These are phyloP conservation scores for Liolophura sinensis DNA, from an alignment of 1,140 invertebrate genomes.

Conservation along the genomic window DNA sequence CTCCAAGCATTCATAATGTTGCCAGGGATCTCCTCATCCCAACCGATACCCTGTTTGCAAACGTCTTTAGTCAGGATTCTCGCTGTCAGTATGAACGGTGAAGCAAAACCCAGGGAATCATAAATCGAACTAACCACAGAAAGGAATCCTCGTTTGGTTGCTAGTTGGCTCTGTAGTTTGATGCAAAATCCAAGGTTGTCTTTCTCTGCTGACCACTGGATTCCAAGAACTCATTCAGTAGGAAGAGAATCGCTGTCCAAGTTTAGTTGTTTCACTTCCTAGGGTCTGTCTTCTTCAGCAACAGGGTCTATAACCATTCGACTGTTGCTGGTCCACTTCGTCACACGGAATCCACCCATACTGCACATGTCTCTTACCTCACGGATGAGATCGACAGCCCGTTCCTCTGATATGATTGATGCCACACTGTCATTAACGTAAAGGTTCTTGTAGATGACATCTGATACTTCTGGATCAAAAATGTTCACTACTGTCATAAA, in stretches of 20 bases:
- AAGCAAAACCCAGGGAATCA: constrained; percentile 36
- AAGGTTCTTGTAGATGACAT: constrained; percentile 9
- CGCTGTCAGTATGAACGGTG: constrained; percentile 19
- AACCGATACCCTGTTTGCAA: constrained; percentile 14
- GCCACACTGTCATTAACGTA: constrained; percentile 22
- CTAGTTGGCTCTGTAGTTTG: neutral
- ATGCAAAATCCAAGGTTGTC: constrained; percentile 12
- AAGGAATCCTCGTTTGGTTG: constrained; percentile 18
- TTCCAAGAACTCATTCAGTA: constrained; percentile 17
- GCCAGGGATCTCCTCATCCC: constrained; percentile 21
- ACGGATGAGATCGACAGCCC: constrained; percentile 8
- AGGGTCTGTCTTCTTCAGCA: constrained; percentile 4
- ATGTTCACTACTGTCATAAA: constrained; percentile 2
- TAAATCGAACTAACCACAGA: constrained; percentile 21
- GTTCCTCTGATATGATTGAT: neutral
- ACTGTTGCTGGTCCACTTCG: constrained; percentile 17
- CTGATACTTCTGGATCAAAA: constrained; percentile 2
- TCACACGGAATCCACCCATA: constrained; percentile 14
- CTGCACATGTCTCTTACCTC: constrained; percentile 3
- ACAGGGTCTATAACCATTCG: constrained; percentile 11
- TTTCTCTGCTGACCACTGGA: constrained; percentile 12
- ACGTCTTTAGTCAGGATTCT: constrained; percentile 18
- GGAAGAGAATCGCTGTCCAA: constrained; percentile 1
- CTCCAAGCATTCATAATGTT: constrained; percentile 10
- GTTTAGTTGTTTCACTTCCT: neutral